Evolutionary conservation across 2,888 invertebrate genomes (phyloP).

Genomic region (Phlogophora meticulosa): DNA sequence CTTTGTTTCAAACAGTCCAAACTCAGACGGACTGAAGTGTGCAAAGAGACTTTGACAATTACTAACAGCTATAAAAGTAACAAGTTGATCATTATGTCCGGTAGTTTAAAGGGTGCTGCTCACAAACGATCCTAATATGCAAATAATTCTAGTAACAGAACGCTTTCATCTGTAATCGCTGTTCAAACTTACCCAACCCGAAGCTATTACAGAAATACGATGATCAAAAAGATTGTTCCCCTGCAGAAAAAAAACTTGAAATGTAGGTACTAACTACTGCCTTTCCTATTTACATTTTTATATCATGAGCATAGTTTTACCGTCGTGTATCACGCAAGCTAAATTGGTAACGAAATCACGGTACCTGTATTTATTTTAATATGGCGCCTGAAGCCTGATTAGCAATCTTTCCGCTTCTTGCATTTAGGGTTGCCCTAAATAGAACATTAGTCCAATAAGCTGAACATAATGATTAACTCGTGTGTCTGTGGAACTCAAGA

Average conservation of each 20-base stretch:
- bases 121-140: conserved; percentile 12
- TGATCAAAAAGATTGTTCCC: not conserved
- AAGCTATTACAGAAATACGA: conserved; percentile 16
- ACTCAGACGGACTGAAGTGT: not conserved
- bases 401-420: conserved; percentile 52
- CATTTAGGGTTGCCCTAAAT: conserved; percentile 15
- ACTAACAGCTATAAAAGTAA: conserved; percentile 22
- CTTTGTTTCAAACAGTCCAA: not conserved
- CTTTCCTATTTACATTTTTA: conserved; percentile 50
- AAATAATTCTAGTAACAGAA: conserved; percentile 14
- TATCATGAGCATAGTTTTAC: conserved; percentile 48
- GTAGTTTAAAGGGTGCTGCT: conserved; percentile 8
- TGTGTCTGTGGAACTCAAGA: not conserved
- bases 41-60: conserved; percentile 7
- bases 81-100: conserved; percentile 18
- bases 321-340: conserved; percentile 51
- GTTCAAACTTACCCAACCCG: conserved; percentile 11
- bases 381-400: conserved; percentile 40
- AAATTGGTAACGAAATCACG: conserved; percentile 44
- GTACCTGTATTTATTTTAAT: conserved; percentile 36
- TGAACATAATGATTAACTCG: conserved; percentile 19
- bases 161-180: conserved; percentile 19
- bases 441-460: conserved; percentile 20
- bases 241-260: conserved; percentile 27
- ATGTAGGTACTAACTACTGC: conserved; percentile 19